Conservation (phyloP, 2,797 vertebrate genomes). For the Nothura maculosa region DNA sequence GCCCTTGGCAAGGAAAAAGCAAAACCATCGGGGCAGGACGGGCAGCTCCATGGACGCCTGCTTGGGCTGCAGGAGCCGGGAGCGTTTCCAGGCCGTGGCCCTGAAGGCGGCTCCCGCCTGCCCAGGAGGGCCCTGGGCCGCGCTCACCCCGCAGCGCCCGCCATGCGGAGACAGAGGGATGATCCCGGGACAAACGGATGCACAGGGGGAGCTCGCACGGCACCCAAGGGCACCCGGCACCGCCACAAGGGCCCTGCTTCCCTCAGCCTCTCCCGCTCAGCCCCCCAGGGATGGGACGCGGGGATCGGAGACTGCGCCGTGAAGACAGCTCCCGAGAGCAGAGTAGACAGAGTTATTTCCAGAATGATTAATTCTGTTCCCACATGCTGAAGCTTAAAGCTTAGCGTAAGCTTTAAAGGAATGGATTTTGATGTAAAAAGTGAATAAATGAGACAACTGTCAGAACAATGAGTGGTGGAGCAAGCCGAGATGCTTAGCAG, state of each 20-base stretch:
- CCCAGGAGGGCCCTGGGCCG: neutral
- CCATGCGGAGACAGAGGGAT: slow-evolving; percentile 25
- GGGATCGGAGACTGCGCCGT: neutral
- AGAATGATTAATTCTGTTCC: slow-evolving; percentile 68
- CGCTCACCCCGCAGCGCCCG: rapidly evolving
- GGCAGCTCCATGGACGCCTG: neutral
- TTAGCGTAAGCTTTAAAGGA: slow-evolving; percentile 50
- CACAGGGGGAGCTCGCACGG: neutral
- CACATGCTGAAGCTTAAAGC: slow-evolving; percentile 62
- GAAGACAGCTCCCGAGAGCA: slow-evolving; percentile 28
- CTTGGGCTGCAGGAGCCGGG: slow-evolving; percentile 17
- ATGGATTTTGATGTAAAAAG: slow-evolving; percentile 66
- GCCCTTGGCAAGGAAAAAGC: neutral
- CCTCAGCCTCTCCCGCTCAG: neutral
- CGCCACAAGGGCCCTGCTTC: neutral
- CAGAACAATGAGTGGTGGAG: slow-evolving; percentile 63
- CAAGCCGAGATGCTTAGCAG: neutral
- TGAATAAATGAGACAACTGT: slow-evolving; percentile 71
- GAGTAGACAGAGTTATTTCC: slow-evolving; percentile 65
- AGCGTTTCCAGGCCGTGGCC: slow-evolving; percentile 42
- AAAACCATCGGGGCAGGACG: slow-evolving; percentile 36
- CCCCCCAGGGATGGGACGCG: neutral
- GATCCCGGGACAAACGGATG: slow-evolving; percentile 29
- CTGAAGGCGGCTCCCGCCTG: slow-evolving; percentile 22
- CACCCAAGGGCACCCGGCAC: neutral